Base-by-base conservation (phyloP, 2,113 vertebrate species). In the Crotalus helleri region DNA sequence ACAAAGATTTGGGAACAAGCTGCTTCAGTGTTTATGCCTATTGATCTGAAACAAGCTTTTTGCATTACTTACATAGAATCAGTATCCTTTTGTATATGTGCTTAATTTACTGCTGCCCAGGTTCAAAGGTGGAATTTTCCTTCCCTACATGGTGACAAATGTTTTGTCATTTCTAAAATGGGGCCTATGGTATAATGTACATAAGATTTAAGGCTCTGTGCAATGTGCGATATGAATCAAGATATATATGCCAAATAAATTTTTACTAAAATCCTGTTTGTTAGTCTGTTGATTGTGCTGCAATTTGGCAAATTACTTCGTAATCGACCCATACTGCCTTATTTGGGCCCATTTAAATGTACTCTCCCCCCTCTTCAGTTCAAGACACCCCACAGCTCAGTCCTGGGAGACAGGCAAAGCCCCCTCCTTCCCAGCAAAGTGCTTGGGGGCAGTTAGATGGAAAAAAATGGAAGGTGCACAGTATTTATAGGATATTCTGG, bases 241-340 rank as follows among this genome's bases (percentile, higher is more conserved):
- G 92, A 17, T 94, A 87, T 96, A 93, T 92, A 96, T 7, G 97
- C 97, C 97, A 95, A 98, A 97, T 97, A 97, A 95, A 96, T 96
- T 95, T 97, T 93, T 92, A 95, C 53, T 94, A 94, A 85, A 87
- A 85, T 0, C 1, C 19, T 1, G 33, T 5, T 59, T 85, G 54
- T 59, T 85, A 54, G n/a, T 74, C 44, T 81, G 33, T 81, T 81
- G 33, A 44, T 6, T 3, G 2, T 39, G 6, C 33, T 39, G 69
- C 8, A 81, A 39, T 39, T 81, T 39, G 2, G 69, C n/a, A 81
- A 81, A 39, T 39, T 81, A 81, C 33, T 39, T 81, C 33, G 17
- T 39, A 74, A 33, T 74, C 1, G 2, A 81, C 33, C 2, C 15
- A 74, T 57, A 39, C 19, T n/a, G 29, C 17, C 51, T 86, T 49